phyloP scores from a whole-genome alignment of 2,113 vertebrate genomes.

The Cynocephalus volans region DNA sequence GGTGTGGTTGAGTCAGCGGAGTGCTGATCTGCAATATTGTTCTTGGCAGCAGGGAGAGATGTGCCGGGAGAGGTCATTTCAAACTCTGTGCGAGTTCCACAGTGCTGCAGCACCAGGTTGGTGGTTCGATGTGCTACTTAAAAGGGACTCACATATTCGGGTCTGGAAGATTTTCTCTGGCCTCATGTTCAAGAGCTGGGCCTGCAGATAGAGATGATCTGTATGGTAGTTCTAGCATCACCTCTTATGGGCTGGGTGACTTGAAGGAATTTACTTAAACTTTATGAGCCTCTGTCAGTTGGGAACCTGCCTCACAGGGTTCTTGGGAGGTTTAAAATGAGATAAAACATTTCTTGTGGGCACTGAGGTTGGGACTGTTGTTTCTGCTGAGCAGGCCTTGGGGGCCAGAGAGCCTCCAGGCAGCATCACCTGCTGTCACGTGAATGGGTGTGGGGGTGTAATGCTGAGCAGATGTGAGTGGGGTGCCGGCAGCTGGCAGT shows the following conservation, averaged over 20 bases:
- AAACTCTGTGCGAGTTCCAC: neutral
- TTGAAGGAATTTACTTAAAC: neutral
- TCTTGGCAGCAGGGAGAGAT: neutral
- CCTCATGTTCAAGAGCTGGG: neutral
- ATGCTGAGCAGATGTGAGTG: fast-evolving
- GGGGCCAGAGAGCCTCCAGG: neutral
- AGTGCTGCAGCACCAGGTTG: neutral
- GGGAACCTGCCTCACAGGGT: neutral
- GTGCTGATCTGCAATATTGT: neutral
- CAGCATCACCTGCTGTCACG: neutral
- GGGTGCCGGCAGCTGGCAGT: neutral
- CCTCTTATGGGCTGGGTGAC: neutral
- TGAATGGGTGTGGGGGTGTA: no score
- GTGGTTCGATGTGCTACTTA: neutral
- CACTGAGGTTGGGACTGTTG: neutral
- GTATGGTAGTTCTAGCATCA: neutral
- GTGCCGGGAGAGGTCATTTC: neutral
- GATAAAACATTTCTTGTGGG: neutral
- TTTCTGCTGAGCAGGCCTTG: neutral
- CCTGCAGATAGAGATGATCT: neutral
- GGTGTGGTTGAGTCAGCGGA: neutral
- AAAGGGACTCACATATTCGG: neutral
- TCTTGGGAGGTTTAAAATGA: neutral
- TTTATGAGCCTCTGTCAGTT: neutral
- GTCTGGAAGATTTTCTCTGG: neutral